phyloP scores from a whole-genome alignment of 2,888 invertebrate genomes.

The Allacma fusca region DNA sequence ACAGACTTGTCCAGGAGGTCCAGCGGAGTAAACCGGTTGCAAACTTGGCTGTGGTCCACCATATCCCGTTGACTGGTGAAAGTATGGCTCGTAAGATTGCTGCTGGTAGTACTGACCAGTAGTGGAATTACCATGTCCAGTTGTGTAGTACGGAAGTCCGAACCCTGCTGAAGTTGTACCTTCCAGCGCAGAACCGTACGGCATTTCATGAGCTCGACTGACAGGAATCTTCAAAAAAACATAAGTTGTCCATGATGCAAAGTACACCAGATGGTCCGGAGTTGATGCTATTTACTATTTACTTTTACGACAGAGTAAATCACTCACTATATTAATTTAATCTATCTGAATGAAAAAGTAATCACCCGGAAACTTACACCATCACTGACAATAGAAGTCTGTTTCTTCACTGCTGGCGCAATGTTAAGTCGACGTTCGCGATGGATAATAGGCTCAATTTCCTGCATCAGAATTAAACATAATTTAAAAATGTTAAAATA shows the following conservation, averaged over 20 bases:
- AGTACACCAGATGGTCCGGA: too few relatives aligned
- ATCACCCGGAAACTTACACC: too few relatives aligned
- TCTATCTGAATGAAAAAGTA: too few relatives aligned
- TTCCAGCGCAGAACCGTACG: constrained; percentile 11
- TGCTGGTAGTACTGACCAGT: constrained; percentile 33
- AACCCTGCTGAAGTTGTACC: constrained; percentile 19
- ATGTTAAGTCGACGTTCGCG: constrained; percentile 84
- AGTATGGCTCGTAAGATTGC: constrained; percentile 35
- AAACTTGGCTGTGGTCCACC: constrained; percentile 25
- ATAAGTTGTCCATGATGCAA: too few relatives aligned
- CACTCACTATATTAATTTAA: too few relatives aligned
- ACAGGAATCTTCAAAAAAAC: neutral
- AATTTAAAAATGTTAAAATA: neutral
- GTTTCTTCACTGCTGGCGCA: constrained; percentile 86
- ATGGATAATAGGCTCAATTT: constrained; percentile 64
- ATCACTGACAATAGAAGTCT: constrained; percentile 66
- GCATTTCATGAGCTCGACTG: constrained; percentile 26
- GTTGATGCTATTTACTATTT: too few relatives aligned
- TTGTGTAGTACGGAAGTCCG: constrained; percentile 20
- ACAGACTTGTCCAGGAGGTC: constrained; percentile 53
- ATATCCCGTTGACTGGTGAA: constrained; percentile 22
- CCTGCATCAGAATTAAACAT: constrained; percentile 39
- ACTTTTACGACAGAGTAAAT: too few relatives aligned
- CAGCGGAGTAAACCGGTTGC: constrained; percentile 41
- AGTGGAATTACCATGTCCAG: constrained; percentile 24